phyloP scores from a whole-genome alignment of 2,888 invertebrate genomes.

The Plebejus melissa region DNA sequence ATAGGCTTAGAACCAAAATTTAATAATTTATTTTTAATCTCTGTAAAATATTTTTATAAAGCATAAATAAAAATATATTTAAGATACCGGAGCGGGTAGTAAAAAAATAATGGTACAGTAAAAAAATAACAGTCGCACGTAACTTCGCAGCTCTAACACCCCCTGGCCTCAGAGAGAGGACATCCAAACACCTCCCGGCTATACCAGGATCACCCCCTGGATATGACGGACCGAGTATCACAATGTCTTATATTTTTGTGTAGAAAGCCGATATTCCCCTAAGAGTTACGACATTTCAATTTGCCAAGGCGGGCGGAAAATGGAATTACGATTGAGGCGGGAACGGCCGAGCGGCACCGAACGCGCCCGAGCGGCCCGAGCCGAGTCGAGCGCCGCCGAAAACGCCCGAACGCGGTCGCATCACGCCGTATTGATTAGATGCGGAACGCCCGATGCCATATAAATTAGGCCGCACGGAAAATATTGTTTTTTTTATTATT shows the following conservation, averaged over 20 bases:
- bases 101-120: conserved; percentile 26
- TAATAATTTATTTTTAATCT: not conserved
- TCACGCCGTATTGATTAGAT: conserved; percentile 78
- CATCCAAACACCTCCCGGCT: not conserved
- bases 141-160: conserved; percentile 53
- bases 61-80: conserved; percentile 1
- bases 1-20: not conserved
- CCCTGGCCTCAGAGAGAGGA: conserved; percentile 38
- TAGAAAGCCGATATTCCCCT: conserved; percentile 79
- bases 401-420: conserved; percentile 58
- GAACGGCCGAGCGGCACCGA: conserved; percentile 61
- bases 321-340: conserved; percentile 79
- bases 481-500: conserved; percentile 51
- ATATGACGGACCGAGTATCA: conserved; percentile 74
- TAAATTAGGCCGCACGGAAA: conserved; percentile 77
- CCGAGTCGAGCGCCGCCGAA: conserved; percentile 55
- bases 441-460: conserved; percentile 77
- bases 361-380: conserved; percentile 49
- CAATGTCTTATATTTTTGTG: conserved; percentile 77
- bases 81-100: conserved; percentile 15
- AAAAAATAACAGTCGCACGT: conserved; percentile 37
- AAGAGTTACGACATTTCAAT: conserved; percentile 81
- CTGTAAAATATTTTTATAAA: not conserved
- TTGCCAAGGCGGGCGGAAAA: conserved; percentile 81
- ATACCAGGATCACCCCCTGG: not conserved